Conservation (phyloP, 2,113 vertebrate genomes). For the Colistium nudipinnis region DNA sequence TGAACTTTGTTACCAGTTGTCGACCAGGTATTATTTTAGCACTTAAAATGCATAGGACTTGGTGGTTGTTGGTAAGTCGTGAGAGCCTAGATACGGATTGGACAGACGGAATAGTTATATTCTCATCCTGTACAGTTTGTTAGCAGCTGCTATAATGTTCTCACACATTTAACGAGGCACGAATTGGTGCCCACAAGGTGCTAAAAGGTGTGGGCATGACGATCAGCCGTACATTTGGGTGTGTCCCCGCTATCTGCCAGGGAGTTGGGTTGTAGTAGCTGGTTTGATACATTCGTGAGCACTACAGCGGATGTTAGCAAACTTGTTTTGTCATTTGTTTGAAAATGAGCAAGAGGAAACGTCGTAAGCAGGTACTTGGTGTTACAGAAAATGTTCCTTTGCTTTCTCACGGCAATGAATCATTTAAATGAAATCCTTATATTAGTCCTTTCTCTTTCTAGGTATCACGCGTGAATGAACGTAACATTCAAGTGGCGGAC, state of each 20-base stretch:
- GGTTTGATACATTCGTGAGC: not conserved
- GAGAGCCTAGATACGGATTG: not conserved
- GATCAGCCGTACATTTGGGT: not conserved
- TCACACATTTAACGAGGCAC: not conserved
- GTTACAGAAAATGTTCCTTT: not conserved
- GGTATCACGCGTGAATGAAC: not conserved
- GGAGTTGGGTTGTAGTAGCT: not conserved
- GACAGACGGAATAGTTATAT: not conserved
- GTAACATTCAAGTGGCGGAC: slow-evolving; percentile 10
- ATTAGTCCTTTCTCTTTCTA: not conserved
- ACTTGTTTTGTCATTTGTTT: slow-evolving; percentile 9
- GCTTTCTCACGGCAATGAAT: too few relatives aligned
- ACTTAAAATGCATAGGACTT: not conserved
- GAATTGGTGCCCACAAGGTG: not conserved
- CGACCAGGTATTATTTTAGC: too few relatives aligned
- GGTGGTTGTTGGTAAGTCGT: not conserved
- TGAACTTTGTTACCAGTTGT: too few relatives aligned
- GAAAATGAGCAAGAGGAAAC: slow-evolving; percentile 10
- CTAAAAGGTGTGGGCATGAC: not conserved
- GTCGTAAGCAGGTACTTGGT: not conserved
- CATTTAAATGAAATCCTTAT: not conserved
- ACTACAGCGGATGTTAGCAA: not conserved
- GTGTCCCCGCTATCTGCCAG: not conserved
- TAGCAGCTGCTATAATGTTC: not conserved
- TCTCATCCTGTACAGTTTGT: not conserved